Percentiles rank a stretch among this genome's conserved stretches.
These are phyloP conservation scores for Scomber scombrus DNA, from an alignment of 2,113 vertebrate species.

Conservation along the genomic window DNA sequence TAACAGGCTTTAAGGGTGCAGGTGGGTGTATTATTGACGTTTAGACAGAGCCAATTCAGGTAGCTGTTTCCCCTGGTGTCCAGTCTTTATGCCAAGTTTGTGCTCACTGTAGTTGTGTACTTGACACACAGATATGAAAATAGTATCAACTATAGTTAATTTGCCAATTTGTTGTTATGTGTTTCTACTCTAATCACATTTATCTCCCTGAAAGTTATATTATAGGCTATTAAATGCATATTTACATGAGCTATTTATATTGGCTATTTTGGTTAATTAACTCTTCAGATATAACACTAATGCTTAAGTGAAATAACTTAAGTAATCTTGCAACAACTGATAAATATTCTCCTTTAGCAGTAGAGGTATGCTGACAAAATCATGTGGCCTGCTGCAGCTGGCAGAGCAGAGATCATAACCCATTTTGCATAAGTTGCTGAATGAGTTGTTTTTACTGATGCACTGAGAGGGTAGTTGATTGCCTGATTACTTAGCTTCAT, in stretches of 20 bases:
- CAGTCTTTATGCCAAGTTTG: too few relatives aligned
- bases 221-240: too few relatives aligned
- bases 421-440: slow-evolving; percentile 43
- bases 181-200: background rate
- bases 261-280: background rate
- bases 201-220: background rate
- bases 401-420: slow-evolving; percentile 38
- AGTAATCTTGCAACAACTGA: slow-evolving; percentile 1
- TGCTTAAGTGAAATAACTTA: background rate
- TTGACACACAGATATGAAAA: too few relatives aligned
- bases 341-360: slow-evolving; percentile 7
- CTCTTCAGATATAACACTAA: slow-evolving; percentile 8
- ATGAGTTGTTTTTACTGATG: slow-evolving; percentile 52
- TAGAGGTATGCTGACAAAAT: slow-evolving; percentile 17
- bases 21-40: too few relatives aligned
- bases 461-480: slow-evolving; percentile 55
- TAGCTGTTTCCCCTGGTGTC: too few relatives aligned
- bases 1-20: too few relatives aligned
- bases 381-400: background rate
- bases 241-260: too few relatives aligned
- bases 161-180: background rate
- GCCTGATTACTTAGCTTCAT: slow-evolving; percentile 58
- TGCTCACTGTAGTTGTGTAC: too few relatives aligned
- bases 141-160: too few relatives aligned
- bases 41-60: too few relatives aligned